Conservation (phyloP, 2,797 vertebrate species). For the Petrocephalus schoutedeni region DNA sequence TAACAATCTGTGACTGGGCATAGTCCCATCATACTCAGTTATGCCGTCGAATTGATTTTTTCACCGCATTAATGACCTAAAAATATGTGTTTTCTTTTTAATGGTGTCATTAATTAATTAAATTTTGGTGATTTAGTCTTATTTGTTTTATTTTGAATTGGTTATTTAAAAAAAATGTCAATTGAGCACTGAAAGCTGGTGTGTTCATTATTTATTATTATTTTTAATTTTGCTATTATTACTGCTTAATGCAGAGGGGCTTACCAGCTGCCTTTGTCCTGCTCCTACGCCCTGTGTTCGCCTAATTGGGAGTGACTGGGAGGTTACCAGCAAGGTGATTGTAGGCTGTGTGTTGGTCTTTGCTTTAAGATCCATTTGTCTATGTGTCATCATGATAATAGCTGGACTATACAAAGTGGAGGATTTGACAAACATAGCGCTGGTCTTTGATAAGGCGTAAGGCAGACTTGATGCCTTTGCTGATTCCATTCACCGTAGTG, state of each 20-base stretch:
- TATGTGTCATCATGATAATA: neutral
- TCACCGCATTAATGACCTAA: slow-evolving; percentile 65
- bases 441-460: neutral
- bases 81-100: slow-evolving; percentile 66
- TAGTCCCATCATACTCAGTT: slow-evolving; percentile 52
- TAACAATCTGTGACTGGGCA: slow-evolving; percentile 48
- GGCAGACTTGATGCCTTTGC: neutral
- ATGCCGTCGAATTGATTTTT: slow-evolving; percentile 51
- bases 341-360: neutral
- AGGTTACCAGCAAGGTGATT: neutral
- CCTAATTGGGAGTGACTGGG: neutral
- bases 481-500: neutral
- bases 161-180: neutral
- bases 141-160: neutral
- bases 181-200: neutral
- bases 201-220: neutral
- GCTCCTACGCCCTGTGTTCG: neutral
- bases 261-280: neutral
- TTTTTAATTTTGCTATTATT: neutral
- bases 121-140: slow-evolving; percentile 52
- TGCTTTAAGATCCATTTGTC: neutral
- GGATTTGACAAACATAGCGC: neutral
- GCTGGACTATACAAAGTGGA: neutral
- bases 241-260: neutral
- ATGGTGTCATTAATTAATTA: slow-evolving; percentile 23